These are phyloP conservation scores for Cheilosia soror DNA, from an alignment of 2,888 invertebrate genomes.

Conservation along the genomic window DNA sequence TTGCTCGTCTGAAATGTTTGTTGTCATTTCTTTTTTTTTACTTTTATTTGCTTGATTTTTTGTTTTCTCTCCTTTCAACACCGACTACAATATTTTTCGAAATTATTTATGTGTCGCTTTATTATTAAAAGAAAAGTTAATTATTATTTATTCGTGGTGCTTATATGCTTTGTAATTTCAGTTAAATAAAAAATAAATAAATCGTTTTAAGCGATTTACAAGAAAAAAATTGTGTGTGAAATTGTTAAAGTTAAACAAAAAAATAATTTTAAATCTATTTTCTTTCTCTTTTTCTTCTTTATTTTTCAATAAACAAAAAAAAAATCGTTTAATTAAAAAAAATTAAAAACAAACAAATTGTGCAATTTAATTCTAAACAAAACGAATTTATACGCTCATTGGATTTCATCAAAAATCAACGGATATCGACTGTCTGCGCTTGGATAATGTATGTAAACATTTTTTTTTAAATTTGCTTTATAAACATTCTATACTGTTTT, in stretches of 20 bases:
- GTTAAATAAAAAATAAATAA: conserved; percentile 6
- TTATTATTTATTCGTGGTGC: conserved; percentile 28
- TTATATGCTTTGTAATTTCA: conserved; percentile 44
- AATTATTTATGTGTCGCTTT: conserved; percentile 12
- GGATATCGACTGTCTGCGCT: conserved; percentile 44
- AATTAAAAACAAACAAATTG: conserved; percentile 36
- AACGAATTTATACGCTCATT: conserved; percentile 12
- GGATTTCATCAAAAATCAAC: conserved; percentile 55
- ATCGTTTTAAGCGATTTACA: conserved; percentile 7
- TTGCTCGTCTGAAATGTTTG: neutral
- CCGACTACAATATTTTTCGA: neutral
- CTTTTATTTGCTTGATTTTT: conserved; percentile 29
- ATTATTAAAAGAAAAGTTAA: neutral
- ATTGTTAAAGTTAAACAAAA: conserved; percentile 23
- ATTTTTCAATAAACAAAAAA: conserved; percentile 3
- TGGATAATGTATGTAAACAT: conserved; percentile 54
- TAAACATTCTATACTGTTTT: too few relatives aligned
- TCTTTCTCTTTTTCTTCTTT: conserved; percentile 30
- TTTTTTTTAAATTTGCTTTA: neutral
- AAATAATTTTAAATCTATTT: conserved; percentile 12
- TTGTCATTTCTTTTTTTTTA: neutral
- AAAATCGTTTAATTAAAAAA: conserved; percentile 7
- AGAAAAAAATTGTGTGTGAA: conserved; percentile 38
- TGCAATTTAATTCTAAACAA: conserved; percentile 24
- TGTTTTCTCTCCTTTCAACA: conserved; percentile 4